phyloP scores from a whole-genome alignment of 2,113 vertebrate species.

The Sardina pilchardus region DNA sequence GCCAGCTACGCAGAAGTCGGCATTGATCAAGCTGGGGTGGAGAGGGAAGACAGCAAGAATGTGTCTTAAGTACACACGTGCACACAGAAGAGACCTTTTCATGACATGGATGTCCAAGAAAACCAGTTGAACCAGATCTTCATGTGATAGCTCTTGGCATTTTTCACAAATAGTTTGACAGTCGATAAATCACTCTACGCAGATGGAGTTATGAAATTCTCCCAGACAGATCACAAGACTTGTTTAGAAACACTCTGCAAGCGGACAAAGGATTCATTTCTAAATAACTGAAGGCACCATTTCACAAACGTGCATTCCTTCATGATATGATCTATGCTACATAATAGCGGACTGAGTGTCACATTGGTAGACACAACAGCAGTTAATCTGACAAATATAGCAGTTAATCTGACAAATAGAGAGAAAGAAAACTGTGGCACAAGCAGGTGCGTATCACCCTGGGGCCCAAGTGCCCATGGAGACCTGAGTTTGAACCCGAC shows the following conservation, averaged over 20 bases:
- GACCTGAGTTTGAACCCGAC: too few relatives aligned
- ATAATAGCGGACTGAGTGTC: neutral
- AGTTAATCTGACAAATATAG: too few relatives aligned
- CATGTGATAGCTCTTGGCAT: neutral
- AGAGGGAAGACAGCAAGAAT: neutral
- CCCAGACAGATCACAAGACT: neutral
- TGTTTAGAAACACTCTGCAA: neutral
- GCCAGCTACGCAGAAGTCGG: conserved; percentile 92
- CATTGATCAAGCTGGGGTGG: conserved; percentile 85
- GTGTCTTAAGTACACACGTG: neutral
- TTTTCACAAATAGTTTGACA: neutral
- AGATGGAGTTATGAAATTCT: neutral
- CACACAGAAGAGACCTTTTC: neutral
- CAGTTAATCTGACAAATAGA: too few relatives aligned
- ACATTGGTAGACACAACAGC: neutral
- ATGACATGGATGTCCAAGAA: neutral
- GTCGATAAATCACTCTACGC: neutral
- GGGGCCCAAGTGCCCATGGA: too few relatives aligned
- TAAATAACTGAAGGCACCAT: neutral
- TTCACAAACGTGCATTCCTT: neutral
- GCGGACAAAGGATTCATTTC: neutral
- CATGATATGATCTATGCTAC: neutral
- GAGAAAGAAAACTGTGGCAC: too few relatives aligned
- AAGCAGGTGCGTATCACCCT: too few relatives aligned
- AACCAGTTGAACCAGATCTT: neutral